phyloP scores from a whole-genome alignment of 2,797 vertebrate genomes.

The Babyrousa celebensis region DNA sequence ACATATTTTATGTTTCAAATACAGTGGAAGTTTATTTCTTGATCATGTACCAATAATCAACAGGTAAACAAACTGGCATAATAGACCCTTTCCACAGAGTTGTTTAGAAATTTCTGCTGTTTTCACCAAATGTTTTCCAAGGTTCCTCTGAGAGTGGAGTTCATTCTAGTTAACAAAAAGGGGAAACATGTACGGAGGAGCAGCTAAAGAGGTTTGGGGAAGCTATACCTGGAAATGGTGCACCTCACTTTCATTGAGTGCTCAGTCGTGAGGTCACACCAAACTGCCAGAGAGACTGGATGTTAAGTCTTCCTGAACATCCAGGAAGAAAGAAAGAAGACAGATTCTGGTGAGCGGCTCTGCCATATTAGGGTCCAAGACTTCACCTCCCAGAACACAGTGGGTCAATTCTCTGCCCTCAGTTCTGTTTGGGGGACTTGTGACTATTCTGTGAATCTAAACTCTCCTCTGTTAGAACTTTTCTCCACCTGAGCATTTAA shows the following conservation, averaged over 20 bases:
- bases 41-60: neutral
- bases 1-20: neutral
- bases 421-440: neutral
- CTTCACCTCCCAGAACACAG: neutral
- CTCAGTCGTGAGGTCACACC: neutral
- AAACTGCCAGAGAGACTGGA: neutral
- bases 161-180: neutral
- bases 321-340: neutral
- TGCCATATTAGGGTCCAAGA: neutral
- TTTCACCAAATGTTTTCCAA: neutral
- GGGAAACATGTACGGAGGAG: neutral
- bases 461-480: neutral
- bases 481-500: neutral
- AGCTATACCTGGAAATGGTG: neutral
- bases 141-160: neutral
- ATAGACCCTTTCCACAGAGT: neutral
- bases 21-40: neutral
- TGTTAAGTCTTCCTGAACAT: neutral
- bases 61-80: neutral
- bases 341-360: neutral
- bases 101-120: neutral
- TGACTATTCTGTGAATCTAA: neutral
- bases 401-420: neutral
- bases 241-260: neutral
- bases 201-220: neutral